Base-by-base conservation (phyloP, 1,140 invertebrate species). In the Caerostris darwini region DNA sequence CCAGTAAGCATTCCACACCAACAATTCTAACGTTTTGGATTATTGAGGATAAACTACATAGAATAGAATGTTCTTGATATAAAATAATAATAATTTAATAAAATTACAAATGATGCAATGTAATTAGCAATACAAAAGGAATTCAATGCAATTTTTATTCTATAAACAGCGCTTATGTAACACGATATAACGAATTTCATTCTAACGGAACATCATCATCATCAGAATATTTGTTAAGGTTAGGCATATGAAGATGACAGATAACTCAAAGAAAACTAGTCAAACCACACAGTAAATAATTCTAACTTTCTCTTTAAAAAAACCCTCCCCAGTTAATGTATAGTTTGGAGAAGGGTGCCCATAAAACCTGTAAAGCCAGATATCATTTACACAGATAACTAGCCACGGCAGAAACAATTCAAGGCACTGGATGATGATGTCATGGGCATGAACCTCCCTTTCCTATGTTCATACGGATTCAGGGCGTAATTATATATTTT, bases 231-330 rank as follows among this genome's bases (percentile, higher is more conserved):
- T 77, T 50, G 53, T 50, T 53, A 50, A 77, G 71, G 71, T 77
- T 50, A 77, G 8, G 71, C 71, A 50, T 14, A 77, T 34, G 34
- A 34, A 77, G 34, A 77, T 53, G 61, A 64, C 12, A 64, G 61
- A 64, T 64, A 64, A 34, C 34, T 34, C 61, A 53, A 77, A 19
- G 53, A 12, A 12, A 77, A 12, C 71, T 14, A 77, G 71, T 53
- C 71, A 53, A 77, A 77, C 71, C 71, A 77, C 71, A 50, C 19
- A 19, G 71, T 77, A 77, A 77, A 19, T 77, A 77, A 77, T 50
- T 77, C 71, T 53, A 77, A 12, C 34, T 77, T 12, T 77, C 71
- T 50, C 71, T 12, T 12, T 14, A 50, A 77, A 50, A 77, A 77
- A 77, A 34, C 34, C 34, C 71, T 77, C 71, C 71, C 71, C 8